These are phyloP conservation scores for Thalassarche chlororhynchos DNA, from an alignment of 2,113 vertebrate genomes.

Conservation along the genomic window DNA sequence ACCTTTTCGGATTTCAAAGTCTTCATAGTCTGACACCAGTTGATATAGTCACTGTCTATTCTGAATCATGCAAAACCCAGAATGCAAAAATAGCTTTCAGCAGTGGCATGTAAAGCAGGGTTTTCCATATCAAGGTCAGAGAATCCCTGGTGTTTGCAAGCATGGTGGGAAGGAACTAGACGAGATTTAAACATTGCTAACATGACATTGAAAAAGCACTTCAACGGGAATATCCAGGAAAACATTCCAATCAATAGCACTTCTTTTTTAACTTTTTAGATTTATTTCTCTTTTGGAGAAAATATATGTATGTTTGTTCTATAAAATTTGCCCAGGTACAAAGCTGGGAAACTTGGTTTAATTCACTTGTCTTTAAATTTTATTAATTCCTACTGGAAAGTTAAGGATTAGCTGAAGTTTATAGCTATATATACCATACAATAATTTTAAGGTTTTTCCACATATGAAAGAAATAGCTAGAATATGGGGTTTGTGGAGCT, in stretches of 20 bases:
- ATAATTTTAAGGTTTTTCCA: neutral
- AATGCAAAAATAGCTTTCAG: neutral
- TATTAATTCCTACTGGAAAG: neutral
- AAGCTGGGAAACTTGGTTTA: neutral
- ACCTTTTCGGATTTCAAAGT: neutral
- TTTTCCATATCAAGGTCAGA: neutral
- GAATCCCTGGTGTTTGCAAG: neutral
- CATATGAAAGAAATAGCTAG: neutral
- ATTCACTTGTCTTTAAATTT: neutral
- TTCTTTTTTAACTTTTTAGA: neutral
- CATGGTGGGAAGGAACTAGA: neutral
- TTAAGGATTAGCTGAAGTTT: neutral
- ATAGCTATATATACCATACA: neutral
- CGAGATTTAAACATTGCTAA: neutral
- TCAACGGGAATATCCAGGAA: neutral
- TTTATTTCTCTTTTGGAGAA: neutral
- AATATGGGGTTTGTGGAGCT: neutral
- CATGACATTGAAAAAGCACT: neutral
- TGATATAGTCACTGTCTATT: neutral
- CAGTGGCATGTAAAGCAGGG: neutral
- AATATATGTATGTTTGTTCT: neutral
- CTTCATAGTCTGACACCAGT: neutral
- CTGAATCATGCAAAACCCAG: conserved; percentile 22
- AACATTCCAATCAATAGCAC: neutral
- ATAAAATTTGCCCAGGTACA: neutral